Base-by-base conservation (phyloP, 2,113 vertebrate species). In the Dolichallabes microphthalmus region DNA sequence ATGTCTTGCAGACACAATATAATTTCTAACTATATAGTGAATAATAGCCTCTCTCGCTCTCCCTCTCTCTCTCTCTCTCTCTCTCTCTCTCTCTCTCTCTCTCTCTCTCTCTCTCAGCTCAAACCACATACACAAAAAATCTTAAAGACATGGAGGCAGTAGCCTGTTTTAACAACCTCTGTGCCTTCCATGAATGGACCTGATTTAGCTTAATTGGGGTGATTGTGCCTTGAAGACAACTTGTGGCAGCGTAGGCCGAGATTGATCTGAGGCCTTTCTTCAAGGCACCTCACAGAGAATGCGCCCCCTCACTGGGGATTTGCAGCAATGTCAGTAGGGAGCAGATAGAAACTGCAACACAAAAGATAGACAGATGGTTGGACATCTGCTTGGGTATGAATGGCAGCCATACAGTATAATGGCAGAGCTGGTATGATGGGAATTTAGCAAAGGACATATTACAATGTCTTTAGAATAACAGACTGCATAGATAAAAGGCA, bases 331-430 rank as follows among this genome's bases (percentile, higher is more conserved):
- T 68, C 61, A 68, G 52, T 25, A 64, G 55, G 15, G 52, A 61
- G 14, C 10, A 55, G 3, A 60, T 27, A 80, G 61, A 77, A 73
- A 73, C 45, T 20, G 73, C n/a, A 25, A 73, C 39, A 69, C 75
- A 86, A 85, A 76, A 25, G 71, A 50, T 35, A 74, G 35, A 66
- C 87, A 86, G 87, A 76, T 88, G 87, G 81, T 64, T 76, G 73
- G 50, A 88, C 84, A 86, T 82, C 87, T 86, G 83, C 74, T 77
- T 61, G 77, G 63, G 30, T 60, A 27, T 85, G 87, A 88, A 88
- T 82, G 53, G 80, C n/a, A 35, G 74, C 58, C 69, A 32, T 82
- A 85, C 80, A 85, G 75, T 82, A 87, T 52, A 76, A 53, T 61
- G 22, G 15, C n/a, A 57, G 58, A 55, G 57, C 80, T 79, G 82